Percentiles rank a stretch among this genome's conserved stretches.
Conservation (phyloP, 2,888 invertebrate species). For the Lasius platythorax region DNA sequence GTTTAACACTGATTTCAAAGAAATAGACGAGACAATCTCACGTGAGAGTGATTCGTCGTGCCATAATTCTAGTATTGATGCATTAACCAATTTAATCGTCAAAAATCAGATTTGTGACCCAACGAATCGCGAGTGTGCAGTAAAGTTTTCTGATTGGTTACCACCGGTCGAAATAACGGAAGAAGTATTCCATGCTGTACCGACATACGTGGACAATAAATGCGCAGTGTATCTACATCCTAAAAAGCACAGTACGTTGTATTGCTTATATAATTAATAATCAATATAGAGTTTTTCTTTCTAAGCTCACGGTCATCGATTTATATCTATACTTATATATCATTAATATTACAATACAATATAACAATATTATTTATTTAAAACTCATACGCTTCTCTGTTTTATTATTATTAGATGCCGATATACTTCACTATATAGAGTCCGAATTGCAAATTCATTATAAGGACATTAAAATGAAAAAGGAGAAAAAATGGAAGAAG, state of each 20-base stretch:
- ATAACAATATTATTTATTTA: neutral
- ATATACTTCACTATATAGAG: conserved; percentile 86
- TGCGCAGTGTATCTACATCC: conserved; percentile 86
- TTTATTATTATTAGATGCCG: conserved; percentile 68
- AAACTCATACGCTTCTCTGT: neutral
- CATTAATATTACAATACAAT: neutral
- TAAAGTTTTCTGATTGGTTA: conserved; percentile 87
- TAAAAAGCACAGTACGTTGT: conserved; percentile 69
- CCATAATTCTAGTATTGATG: neutral
- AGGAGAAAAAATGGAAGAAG: conserved; percentile 87
- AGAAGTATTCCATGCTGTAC: conserved; percentile 88
- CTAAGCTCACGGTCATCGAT: neutral
- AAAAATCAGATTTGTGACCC: neutral
- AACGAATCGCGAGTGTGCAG: neutral
- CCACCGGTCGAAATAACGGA: conserved; percentile 87
- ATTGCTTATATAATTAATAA: conserved; percentile 9
- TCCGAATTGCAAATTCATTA: conserved; percentile 87
- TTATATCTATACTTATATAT: neutral
- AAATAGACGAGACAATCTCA: neutral
- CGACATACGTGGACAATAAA: conserved; percentile 89
- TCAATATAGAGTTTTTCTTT: neutral
- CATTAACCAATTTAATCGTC: neutral
- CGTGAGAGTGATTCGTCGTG: neutral
- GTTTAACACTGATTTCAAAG: neutral
- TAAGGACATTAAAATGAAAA: conserved; percentile 85